Conservation (phyloP, 2,888 invertebrate species). For the Fragum sueziense region DNA sequence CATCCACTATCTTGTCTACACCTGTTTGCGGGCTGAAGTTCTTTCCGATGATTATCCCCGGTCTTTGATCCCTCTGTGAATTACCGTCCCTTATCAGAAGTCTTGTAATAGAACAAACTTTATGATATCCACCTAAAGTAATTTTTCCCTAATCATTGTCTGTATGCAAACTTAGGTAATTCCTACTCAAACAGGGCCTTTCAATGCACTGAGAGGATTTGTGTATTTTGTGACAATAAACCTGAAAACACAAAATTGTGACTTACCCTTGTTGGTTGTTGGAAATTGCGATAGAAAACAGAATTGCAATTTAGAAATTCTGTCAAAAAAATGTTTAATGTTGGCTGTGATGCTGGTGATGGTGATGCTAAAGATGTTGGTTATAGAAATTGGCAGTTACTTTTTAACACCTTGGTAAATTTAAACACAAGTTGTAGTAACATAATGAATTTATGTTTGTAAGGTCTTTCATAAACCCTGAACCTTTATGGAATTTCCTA, state of each 20-base stretch:
- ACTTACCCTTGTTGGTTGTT: constrained; percentile 46
- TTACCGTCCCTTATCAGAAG: constrained; percentile 53
- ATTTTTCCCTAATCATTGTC: constrained; percentile 66
- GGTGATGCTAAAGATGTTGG: too few relatives aligned
- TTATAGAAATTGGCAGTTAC: too few relatives aligned
- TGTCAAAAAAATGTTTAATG: too few relatives aligned
- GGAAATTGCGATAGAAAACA: too few relatives aligned
- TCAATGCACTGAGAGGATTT: constrained; percentile 47
- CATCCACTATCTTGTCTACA: constrained; percentile 44
- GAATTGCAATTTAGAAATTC: too few relatives aligned
- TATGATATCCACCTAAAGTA: constrained; percentile 57
- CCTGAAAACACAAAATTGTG: constrained; percentile 59
- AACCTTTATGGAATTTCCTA: too few relatives aligned
- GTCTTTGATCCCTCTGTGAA: constrained; percentile 57
- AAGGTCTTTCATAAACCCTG: too few relatives aligned
- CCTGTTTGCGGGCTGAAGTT: constrained; percentile 45
- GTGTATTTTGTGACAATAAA: constrained; percentile 50
- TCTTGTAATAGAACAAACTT: constrained; percentile 39
- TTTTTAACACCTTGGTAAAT: too few relatives aligned
- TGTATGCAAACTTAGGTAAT: constrained; percentile 54
- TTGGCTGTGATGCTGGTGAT: too few relatives aligned
- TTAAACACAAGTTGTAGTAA: too few relatives aligned
- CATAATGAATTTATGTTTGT: too few relatives aligned
- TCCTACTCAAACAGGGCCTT: constrained; percentile 56
- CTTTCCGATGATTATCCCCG: constrained; percentile 57